phyloP scores from a whole-genome alignment of 1,140 invertebrate species.

The Psilanteris sp. region DNA sequence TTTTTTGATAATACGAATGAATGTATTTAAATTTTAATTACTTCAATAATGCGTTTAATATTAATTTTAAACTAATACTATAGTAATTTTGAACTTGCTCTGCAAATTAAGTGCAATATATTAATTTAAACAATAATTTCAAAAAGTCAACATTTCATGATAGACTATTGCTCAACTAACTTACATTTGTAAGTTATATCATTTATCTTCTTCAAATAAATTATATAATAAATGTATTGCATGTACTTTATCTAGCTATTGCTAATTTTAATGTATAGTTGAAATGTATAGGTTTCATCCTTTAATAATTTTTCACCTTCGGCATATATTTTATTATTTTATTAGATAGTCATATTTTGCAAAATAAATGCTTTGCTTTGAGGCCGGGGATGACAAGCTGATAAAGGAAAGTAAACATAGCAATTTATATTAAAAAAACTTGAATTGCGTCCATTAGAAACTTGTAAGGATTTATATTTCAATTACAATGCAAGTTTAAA shows the following conservation, averaged over 20 bases:
- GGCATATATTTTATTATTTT: too few species aligned
- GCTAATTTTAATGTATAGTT: conserved; percentile 34
- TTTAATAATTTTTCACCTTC: conserved; percentile 8
- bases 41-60: too few species aligned
- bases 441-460: neutral
- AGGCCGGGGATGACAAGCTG: too few species aligned
- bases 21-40: too few species aligned
- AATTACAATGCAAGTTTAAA: conserved; percentile 25
- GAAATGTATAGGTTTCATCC: conserved; percentile 16
- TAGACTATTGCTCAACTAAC: neutral
- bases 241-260: conserved; percentile 33
- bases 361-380: conserved; percentile 4
- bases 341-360: neutral
- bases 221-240: conserved; percentile 57
- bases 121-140: too few species aligned
- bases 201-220: conserved; percentile 24
- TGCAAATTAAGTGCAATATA: too few species aligned
- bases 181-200: neutral
- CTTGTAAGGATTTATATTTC: conserved; percentile 5
- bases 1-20: too few species aligned
- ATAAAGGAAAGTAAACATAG: too few species aligned
- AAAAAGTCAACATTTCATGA: too few species aligned
- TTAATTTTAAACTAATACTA: too few species aligned
- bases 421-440: too few species aligned
- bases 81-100: too few species aligned